Evolutionary conservation across 2,113 vertebrate species (phyloP), one percentile per base, ranked within the genome.

Genomic region (Gymnobelideus leadbeateri): DNA sequence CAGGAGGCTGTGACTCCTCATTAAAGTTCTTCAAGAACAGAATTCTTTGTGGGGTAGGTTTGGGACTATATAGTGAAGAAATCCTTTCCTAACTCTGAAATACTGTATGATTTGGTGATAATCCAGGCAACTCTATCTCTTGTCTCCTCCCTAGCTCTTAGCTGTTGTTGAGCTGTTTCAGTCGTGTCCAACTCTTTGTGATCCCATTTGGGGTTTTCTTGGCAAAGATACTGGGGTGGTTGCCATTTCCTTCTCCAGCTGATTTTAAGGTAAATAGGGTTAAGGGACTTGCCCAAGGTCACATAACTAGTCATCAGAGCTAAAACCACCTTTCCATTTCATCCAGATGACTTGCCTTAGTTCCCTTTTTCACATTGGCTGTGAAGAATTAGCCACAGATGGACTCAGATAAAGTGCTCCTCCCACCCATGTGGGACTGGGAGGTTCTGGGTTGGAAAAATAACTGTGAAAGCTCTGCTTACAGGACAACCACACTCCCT

Each of bases 331-430:
- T 89, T 95, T 68, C 90, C 91, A 92, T 95, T 92, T 92, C 92
- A 89, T 89, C 90, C 92, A 95, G 95, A 95, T 94, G 93, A 89
- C 94, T 94, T 91, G 93, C 95, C 95, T 84, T 91, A 94, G 95
- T 93, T 96, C 37, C 4, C 91, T 93, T 92, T 96, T 96, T 95
- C 92, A 94, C 51, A 93, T 94, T 9, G 4, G 91, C 95, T 95
- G 53, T 91, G 91, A 91, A 2, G 43, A 97, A 98, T 98, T 97
- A 97, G 51, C 96, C 96, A 97, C 96, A 96, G 68, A 98, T 92
- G 95, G 97, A 91, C 92, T 97, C 93, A 61, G 92, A 98, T 95
- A 97, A 98, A 97, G 10, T 91, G 49, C 91, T 96, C 61, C 91
- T 91, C 68, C n/a, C 26, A 84, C 37, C 43, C n/a, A 84, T n/a